Conservation (phyloP, 2,113 vertebrate genomes). For the Tetrao urogallus region DNA sequence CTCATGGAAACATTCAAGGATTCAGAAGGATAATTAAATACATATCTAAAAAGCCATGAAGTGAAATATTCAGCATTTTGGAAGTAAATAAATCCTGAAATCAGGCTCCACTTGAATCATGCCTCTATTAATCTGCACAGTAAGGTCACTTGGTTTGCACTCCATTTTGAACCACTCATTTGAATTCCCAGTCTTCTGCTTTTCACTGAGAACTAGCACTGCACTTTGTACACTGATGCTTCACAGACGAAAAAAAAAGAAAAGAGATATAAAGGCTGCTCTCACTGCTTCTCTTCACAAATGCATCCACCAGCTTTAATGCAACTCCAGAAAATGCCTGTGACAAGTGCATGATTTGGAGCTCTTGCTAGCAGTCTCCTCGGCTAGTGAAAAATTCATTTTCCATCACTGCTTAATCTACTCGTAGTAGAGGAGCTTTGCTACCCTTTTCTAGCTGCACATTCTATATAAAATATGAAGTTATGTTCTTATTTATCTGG, state of each 20-base stretch:
- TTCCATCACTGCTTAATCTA: constrained; percentile 13
- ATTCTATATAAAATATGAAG: constrained; percentile 17
- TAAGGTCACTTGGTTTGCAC: neutral
- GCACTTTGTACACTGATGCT: neutral
- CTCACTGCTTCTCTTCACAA: neutral
- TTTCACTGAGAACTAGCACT: neutral
- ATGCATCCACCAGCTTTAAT: constrained; percentile 5
- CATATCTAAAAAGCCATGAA: neutral
- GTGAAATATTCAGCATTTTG: constrained; percentile 7
- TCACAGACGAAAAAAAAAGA: neutral
- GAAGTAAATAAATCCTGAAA: neutral
- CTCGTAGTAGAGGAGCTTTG: neutral
- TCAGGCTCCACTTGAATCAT: neutral
- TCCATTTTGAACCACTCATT: neutral
- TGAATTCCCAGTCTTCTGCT: neutral
- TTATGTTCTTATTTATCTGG: constrained; percentile 17
- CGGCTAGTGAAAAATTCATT: constrained; percentile 15
- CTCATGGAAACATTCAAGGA: neutral
- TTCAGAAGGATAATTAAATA: neutral
- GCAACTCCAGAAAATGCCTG: neutral
- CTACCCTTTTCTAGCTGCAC: neutral
- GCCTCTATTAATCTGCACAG: neutral
- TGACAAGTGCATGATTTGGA: constrained; percentile 16
- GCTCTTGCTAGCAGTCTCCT: constrained; percentile 10
- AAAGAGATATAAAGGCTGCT: neutral